These are phyloP conservation scores for Mergus octosetaceus DNA, from an alignment of 2,797 vertebrate genomes.

Conservation along the genomic window DNA sequence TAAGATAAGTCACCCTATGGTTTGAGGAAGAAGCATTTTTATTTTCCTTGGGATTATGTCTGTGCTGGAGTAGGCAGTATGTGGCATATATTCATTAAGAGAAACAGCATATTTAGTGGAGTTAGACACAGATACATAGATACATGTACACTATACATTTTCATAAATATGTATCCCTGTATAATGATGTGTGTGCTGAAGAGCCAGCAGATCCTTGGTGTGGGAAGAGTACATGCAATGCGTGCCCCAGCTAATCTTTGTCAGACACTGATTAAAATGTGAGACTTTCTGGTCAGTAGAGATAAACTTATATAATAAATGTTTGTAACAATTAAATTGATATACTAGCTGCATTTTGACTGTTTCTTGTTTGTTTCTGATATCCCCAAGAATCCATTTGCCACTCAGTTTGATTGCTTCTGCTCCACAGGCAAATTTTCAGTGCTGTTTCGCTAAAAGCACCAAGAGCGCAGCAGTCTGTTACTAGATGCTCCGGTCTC, in stretches of 20 bases:
- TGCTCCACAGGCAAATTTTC: not conserved
- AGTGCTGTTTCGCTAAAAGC: not conserved
- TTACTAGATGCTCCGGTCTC: not conserved
- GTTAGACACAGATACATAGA: not conserved
- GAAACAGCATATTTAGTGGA: not conserved
- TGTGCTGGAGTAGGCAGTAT: not conserved
- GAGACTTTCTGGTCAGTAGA: not conserved
- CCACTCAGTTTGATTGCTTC: not conserved
- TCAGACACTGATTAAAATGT: not conserved
- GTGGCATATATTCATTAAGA: not conserved
- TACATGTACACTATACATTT: not conserved
- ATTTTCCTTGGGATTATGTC: not conserved
- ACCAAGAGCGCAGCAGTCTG: too few species aligned
- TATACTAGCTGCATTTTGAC: not conserved
- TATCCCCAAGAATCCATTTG: not conserved
- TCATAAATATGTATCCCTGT: not conserved
- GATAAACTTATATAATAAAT: not conserved
- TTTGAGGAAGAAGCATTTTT: not conserved
- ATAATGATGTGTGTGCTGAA: not conserved
- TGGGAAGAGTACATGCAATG: fast-evolving
- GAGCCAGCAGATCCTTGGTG: not conserved
- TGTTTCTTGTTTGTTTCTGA: not conserved
- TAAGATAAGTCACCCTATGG: not conserved
- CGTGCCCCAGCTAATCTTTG: not conserved
- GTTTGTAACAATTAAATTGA: not conserved